A percentile compares a stretch with the other conserved stretches of the same genome.
Conservation (phyloP, 2,113 vertebrate species). For the Bubo blakistoni region DNA sequence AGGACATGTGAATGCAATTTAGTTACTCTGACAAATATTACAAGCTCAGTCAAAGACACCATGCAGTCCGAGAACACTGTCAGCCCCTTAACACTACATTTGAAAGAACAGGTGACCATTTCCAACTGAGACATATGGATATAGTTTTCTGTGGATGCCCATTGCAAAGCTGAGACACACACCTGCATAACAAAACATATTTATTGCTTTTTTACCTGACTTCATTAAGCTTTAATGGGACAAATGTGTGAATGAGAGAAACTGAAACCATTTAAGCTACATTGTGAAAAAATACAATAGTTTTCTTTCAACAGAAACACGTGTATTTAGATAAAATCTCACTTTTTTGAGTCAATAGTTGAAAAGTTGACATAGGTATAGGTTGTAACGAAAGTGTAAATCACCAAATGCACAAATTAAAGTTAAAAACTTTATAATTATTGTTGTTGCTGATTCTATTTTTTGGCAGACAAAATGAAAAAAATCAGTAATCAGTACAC, state of each 20-base stretch:
- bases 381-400: not conserved
- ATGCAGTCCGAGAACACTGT: not conserved
- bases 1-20: rapidly evolving
- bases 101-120: not conserved
- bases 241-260: not conserved
- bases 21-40: not conserved
- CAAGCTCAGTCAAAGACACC: not conserved
- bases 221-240: not conserved
- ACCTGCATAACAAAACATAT: not conserved
- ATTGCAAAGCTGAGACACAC: not conserved
- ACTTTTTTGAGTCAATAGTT: not conserved
- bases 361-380: not conserved
- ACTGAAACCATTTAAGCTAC: not conserved
- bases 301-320: not conserved
- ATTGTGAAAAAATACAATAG: not conserved
- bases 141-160: not conserved
- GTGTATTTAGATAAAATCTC: not conserved
- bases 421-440: not conserved
- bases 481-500: not conserved
- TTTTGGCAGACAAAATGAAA: not conserved
- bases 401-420: not conserved
- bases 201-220: not conserved
- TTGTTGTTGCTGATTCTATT: not conserved
- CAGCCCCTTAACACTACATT: not conserved
- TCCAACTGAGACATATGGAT: not conserved